Evolutionary conservation across 64 coral and sea anemone species (phyloP).

Genomic region (Montipora foliosa): DNA sequence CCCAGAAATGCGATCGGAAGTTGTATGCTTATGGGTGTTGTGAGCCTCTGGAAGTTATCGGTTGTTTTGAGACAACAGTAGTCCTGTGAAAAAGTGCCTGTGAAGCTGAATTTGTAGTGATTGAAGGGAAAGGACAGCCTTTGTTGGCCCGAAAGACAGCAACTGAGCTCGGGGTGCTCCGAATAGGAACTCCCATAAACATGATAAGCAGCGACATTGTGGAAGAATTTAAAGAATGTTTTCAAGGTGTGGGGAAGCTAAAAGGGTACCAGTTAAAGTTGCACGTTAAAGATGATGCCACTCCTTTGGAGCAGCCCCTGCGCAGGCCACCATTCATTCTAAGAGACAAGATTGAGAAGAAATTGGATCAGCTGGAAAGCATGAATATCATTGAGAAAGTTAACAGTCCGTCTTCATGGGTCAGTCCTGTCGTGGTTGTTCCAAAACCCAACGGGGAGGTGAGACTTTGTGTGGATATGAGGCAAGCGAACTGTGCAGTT

Average conservation of each 20-base stretch:
- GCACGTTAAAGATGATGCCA: constrained; percentile 41
- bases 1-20: neutral
- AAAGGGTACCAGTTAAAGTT: constrained; percentile 40
- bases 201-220: neutral
- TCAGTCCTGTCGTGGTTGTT: constrained; percentile 10
- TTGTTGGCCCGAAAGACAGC: neutral
- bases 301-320: constrained; percentile 16
- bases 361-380: constrained; percentile 14
- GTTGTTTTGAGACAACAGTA: neutral
- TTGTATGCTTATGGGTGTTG: constrained; percentile 22
- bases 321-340: neutral
- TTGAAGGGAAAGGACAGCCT: constrained; percentile 12
- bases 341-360: constrained; percentile 11
- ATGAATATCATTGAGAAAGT: constrained; percentile 38
- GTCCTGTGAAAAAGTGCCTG: neutral
- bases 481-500: neutral
- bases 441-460: constrained; percentile 5
- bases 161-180: neutral
- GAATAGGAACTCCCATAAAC: neutral
- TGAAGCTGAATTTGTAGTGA: neutral
- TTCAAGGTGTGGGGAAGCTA: constrained; percentile 25
- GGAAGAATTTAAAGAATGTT: constrained; percentile 1
- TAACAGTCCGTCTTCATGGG: constrained; percentile 2
- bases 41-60: constrained; percentile 23
- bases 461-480: too few relatives aligned